Conservation (phyloP, 2,888 invertebrate species). For the Dendrolimus pini region DNA sequence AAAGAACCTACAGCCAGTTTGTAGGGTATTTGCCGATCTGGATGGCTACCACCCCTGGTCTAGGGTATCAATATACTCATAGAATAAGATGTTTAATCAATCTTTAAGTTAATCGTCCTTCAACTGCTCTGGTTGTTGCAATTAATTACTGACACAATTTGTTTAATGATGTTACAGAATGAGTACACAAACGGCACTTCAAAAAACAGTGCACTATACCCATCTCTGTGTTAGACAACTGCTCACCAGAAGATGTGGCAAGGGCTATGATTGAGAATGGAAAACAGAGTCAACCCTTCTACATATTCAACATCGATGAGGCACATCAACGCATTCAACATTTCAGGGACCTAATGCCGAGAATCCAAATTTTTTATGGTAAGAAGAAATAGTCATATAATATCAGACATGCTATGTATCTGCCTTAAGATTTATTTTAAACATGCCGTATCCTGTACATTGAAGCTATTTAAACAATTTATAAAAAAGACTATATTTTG, state of each 20-base stretch:
- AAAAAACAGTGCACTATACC: not conserved
- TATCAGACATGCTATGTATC: not conserved
- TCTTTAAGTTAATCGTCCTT: too few relatives aligned
- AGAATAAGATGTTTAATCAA: too few relatives aligned
- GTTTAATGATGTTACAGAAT: not conserved
- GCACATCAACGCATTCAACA: conserved; percentile 25
- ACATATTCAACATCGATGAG: conserved; percentile 32
- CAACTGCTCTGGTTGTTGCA: too few relatives aligned
- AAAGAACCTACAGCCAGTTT: too few relatives aligned
- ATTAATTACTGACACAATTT: too few relatives aligned
- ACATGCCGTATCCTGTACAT: not conserved
- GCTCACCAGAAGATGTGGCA: conserved; percentile 22
- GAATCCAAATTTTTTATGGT: conserved; percentile 38
- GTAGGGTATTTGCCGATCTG: too few relatives aligned
- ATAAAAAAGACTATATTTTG: too few relatives aligned
- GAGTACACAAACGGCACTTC: not conserved
- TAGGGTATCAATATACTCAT: too few relatives aligned
- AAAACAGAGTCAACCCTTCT: conserved; percentile 31
- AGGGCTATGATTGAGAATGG: conserved; percentile 27
- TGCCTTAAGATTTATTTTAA: not conserved
- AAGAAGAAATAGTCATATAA: conserved; percentile 3
- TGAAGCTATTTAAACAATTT: too few relatives aligned
- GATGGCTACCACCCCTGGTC: too few relatives aligned
- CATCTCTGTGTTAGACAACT: conserved; percentile 12
- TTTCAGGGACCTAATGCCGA: conserved; percentile 29